Evolutionary conservation across 64 coral and sea anemone genomes (phyloP).

Genomic region (Actinia tenebrosa): DNA sequence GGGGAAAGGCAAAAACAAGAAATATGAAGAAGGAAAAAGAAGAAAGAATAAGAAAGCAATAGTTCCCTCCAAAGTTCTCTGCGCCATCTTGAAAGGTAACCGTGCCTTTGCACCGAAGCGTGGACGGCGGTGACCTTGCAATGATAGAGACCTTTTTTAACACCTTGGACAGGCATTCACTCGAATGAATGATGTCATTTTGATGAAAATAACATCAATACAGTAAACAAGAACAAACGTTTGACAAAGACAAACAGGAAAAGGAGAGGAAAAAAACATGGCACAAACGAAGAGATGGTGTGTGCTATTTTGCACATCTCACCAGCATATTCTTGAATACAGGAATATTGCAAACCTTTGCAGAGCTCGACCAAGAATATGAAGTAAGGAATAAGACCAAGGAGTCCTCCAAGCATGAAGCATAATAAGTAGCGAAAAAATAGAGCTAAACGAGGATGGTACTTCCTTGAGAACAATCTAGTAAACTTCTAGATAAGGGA

Average conservation of each 20-base stretch:
- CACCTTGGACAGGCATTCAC: too few species aligned
- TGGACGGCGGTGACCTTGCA: too few species aligned
- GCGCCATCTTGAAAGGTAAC: too few species aligned
- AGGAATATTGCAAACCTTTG: constrained; percentile 89
- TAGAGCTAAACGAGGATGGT: constrained; percentile 69
- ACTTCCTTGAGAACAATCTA: constrained; percentile 58
- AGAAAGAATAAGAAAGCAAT: too few species aligned
- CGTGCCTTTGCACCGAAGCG: too few species aligned
- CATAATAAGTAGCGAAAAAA: constrained; percentile 70
- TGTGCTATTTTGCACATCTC: constrained; percentile 39
- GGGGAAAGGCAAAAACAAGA: not conserved
- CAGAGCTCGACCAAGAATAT: constrained; percentile 81
- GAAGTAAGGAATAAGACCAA: constrained; percentile 87
- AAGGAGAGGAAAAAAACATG: not conserved
- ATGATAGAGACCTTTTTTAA: too few species aligned
- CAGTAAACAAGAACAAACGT: not conserved
- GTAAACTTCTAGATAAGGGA: constrained; percentile 44
- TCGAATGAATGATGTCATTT: too few species aligned
- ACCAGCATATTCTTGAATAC: constrained; percentile 72
- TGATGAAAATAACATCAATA: not conserved
- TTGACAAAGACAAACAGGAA: not conserved
- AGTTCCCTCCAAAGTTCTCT: too few species aligned
- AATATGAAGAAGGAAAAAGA: not conserved
- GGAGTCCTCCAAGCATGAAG: constrained; percentile 65
- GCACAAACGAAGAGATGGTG: not conserved